A percentile compares a stretch with the other conserved stretches of the same genome.
phyloP scores from a whole-genome alignment of 1,140 invertebrate species.

The Scaptodrosophila lebanonensis region DNA sequence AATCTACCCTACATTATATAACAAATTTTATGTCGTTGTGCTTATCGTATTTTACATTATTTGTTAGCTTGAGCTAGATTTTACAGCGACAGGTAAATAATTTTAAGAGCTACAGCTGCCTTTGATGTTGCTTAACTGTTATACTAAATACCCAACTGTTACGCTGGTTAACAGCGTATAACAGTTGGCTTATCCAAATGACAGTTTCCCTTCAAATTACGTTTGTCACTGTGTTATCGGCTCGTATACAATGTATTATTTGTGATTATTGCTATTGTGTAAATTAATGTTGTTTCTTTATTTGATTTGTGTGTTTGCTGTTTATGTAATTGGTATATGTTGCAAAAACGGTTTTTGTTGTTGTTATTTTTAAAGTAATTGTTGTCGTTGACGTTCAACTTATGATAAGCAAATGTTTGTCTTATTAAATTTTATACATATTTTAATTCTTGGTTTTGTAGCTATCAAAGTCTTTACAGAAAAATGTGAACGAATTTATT shows the following conservation, averaged over 20 bases:
- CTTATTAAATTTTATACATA: conserved; percentile 7
- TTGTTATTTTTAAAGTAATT: conserved; percentile 9
- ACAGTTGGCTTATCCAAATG: not conserved
- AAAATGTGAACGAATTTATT: conserved; percentile 2
- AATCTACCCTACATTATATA: conserved; percentile 29
- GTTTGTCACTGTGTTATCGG: too few species aligned
- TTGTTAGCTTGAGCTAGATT: conserved; percentile 40
- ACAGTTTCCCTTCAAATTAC: too few species aligned
- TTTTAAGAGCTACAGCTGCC: too few species aligned
- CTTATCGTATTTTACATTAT: conserved; percentile 67
- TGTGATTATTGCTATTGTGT: too few species aligned
- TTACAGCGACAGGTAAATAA: conserved; percentile 13
- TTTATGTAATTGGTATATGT: too few species aligned
- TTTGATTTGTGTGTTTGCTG: too few species aligned
- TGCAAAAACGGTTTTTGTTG: not conserved
- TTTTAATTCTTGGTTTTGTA: conserved; percentile 11
- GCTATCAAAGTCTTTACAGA: too few species aligned
- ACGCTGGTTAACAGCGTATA: not conserved
- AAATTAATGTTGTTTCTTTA: too few species aligned
- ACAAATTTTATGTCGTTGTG: conserved; percentile 55
- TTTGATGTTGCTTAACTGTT: not conserved
- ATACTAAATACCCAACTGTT: not conserved
- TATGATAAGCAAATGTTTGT: conserved; percentile 11
- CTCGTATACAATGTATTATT: too few species aligned
- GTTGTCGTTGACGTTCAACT: conserved; percentile 18